Evolutionary conservation across 2,888 invertebrate species (phyloP).

Genomic region (Diarsia mendica): DNA sequence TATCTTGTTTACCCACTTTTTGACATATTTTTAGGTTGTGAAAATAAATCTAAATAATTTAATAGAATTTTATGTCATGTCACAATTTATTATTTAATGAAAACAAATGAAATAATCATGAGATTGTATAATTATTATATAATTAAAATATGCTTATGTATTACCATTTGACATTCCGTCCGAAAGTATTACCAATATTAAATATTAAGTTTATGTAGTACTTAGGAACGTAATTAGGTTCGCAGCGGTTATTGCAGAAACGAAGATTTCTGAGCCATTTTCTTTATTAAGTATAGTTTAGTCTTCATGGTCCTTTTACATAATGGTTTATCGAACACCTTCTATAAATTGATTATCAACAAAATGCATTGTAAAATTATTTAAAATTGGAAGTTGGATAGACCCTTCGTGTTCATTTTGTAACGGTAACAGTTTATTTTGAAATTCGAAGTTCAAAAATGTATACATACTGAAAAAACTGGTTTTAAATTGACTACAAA

Average conservation of each 20-base stretch:
- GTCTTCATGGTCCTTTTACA: slow-evolving; percentile 53
- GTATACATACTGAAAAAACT: not conserved
- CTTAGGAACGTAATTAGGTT: slow-evolving; percentile 60
- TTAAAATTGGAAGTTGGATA: not conserved
- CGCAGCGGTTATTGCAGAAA: slow-evolving; percentile 64
- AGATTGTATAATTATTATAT: slow-evolving; percentile 63
- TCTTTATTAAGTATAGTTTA: slow-evolving; percentile 64
- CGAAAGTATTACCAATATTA: slow-evolving; percentile 84
- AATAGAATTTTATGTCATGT: slow-evolving; percentile 69
- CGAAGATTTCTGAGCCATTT: slow-evolving; percentile 73
- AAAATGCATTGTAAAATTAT: not conserved
- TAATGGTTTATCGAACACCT: slow-evolving; percentile 30
- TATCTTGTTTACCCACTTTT: slow-evolving; percentile 46
- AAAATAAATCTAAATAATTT: slow-evolving; percentile 68
- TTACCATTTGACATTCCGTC: slow-evolving; percentile 82
- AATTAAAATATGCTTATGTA: slow-evolving; percentile 57
- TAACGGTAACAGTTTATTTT: not conserved
- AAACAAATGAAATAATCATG: slow-evolving; percentile 64
- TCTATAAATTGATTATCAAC: not conserved
- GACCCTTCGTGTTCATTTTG: not conserved
- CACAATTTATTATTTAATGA: slow-evolving; percentile 70
- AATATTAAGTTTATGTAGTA: slow-evolving; percentile 63
- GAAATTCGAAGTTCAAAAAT: not conserved
- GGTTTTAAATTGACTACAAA: not conserved
- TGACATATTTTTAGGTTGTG: slow-evolving; percentile 77